A percentile compares a stretch with the other conserved stretches of the same genome.
These are phyloP conservation scores for Cyclophora albipunctata DNA, from an alignment of 2,888 invertebrate genomes.

Conservation along the genomic window DNA sequence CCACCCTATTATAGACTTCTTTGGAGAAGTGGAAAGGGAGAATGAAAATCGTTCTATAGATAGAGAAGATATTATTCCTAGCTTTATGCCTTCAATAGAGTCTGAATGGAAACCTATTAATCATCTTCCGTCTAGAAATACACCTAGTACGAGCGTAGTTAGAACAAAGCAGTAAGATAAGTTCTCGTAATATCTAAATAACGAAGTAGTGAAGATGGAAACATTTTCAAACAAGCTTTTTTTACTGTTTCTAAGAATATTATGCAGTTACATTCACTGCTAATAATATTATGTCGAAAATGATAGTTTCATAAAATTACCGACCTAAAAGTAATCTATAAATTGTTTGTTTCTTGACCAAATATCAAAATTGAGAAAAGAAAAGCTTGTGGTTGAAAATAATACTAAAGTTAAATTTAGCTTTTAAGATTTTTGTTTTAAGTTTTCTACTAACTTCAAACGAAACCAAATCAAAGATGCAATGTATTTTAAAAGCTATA, in stretches of 20 bases:
- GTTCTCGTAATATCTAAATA: neutral
- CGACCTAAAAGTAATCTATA: no score
- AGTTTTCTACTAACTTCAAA: no score
- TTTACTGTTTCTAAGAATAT: no score
- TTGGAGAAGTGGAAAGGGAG: conserved; percentile 66
- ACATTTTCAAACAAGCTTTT: neutral
- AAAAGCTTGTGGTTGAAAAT: no score
- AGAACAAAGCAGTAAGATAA: conserved; percentile 18
- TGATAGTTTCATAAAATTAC: no score
- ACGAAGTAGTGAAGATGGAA: no score
- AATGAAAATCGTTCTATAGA: conserved; percentile 50
- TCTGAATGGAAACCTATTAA: conserved; percentile 71
- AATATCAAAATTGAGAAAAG: no score
- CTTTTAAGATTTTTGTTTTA: no score
- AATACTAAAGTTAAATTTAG: no score
- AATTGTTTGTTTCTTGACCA: no score
- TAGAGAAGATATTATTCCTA: conserved; percentile 49
- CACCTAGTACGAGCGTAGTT: conserved; percentile 18
- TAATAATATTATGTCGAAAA: no score
- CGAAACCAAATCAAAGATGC: conserved; percentile 58
- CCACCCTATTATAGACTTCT: conserved; percentile 89
- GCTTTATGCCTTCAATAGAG: conserved; percentile 42
- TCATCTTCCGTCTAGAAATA: conserved; percentile 41
- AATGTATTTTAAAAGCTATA: conserved; percentile 29
- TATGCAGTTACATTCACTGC: no score